phyloP scores from a whole-genome alignment of 2,888 invertebrate genomes.

The Heteropelma amictum region DNA sequence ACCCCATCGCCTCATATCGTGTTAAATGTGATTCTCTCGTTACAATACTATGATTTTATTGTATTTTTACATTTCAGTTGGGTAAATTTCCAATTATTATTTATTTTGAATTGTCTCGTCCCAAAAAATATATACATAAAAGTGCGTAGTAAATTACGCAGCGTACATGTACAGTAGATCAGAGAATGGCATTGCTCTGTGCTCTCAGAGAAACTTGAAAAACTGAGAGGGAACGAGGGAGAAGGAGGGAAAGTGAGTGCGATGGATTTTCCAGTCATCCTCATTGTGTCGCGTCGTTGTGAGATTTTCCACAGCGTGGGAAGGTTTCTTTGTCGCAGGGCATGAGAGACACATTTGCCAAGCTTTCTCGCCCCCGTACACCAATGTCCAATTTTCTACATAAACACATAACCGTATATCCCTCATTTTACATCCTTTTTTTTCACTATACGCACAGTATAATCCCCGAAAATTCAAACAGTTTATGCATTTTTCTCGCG shows the following conservation, averaged over 20 bases:
- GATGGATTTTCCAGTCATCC: slow-evolving; percentile 40
- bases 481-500: too few relatives aligned
- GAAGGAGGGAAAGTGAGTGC: background rate
- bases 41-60: too few relatives aligned
- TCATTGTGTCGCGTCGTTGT: slow-evolving; percentile 38
- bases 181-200: slow-evolving; percentile 45
- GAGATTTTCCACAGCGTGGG: slow-evolving; percentile 42
- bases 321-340: slow-evolving; percentile 29
- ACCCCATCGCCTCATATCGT: too few relatives aligned
- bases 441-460: background rate
- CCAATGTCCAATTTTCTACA: slow-evolving; percentile 16
- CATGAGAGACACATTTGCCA: slow-evolving; percentile 1
- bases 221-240: slow-evolving; percentile 25
- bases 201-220: slow-evolving; percentile 30
- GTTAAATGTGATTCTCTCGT: too few relatives aligned
- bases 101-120: too few relatives aligned
- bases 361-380: slow-evolving; percentile 8
- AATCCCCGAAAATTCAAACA: too few relatives aligned
- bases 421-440: too few relatives aligned
- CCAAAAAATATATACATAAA: slow-evolving; percentile 34
- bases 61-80: too few relatives aligned
- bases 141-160: slow-evolving; percentile 43
- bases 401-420: slow-evolving; percentile 8
- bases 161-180: slow-evolving; percentile 30
- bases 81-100: too few relatives aligned